A percentile compares a stretch with the other conserved stretches of the same genome.
These are phyloP conservation scores for Trochalopteron elliotii DNA, from an alignment of 2,113 vertebrate species.

Conservation along the genomic window DNA sequence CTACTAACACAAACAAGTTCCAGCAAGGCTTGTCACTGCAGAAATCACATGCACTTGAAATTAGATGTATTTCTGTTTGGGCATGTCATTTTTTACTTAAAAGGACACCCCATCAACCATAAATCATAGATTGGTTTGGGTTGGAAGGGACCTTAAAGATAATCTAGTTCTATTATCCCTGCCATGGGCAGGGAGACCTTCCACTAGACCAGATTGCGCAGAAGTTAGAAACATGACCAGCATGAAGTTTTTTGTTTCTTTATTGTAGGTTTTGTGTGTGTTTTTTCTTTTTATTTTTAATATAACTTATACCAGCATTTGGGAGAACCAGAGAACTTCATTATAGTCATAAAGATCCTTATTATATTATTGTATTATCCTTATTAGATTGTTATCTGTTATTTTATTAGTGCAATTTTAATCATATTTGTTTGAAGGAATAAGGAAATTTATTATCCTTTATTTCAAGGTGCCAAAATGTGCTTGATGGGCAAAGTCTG, in stretches of 20 bases:
- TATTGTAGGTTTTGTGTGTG: background rate
- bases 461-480: background rate
- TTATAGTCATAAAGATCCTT: background rate
- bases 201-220: background rate
- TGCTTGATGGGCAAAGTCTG: background rate
- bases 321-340: background rate
- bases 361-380: too few species aligned
- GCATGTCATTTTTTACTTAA: background rate
- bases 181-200: background rate
- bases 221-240: background rate
- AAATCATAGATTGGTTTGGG: background rate
- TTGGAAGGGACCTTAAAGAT: background rate
- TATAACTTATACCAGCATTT: background rate
- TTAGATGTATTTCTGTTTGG: background rate
- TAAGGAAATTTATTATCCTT: background rate
- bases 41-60: background rate
- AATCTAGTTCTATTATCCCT: background rate
- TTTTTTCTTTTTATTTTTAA: background rate
- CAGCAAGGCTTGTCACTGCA: background rate
- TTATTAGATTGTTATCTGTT: background rate
- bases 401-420: background rate
- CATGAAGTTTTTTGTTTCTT: background rate
- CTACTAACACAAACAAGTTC: background rate
- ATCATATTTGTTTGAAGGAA: background rate
- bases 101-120: background rate